These are phyloP conservation scores for Brachionus manjavacas DNA, from an alignment of 1,140 invertebrate species.

Conservation along the genomic window DNA sequence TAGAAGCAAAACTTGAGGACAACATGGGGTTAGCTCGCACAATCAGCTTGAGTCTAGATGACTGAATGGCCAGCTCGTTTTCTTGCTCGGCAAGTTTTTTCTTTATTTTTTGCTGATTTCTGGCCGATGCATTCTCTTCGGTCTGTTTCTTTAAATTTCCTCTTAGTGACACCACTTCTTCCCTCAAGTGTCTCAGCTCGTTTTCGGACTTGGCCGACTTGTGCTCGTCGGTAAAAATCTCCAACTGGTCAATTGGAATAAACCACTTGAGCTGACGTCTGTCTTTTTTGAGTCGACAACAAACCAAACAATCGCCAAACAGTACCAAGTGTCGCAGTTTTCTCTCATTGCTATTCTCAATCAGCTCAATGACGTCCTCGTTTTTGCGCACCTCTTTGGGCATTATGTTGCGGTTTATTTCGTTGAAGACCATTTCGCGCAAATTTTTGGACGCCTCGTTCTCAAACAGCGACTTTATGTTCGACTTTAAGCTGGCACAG, in stretches of 20 bases:
- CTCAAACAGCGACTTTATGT: neutral
- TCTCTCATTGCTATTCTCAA: neutral
- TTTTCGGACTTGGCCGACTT: conserved; percentile 10
- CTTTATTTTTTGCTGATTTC: conserved; percentile 39
- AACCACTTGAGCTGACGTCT: conserved; percentile 25
- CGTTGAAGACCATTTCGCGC: conserved; percentile 14
- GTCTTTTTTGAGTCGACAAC: conserved; percentile 34
- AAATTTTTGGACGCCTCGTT: conserved; percentile 24
- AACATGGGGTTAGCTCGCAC: neutral
- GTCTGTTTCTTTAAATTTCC: conserved; percentile 27
- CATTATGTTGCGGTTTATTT: conserved; percentile 40
- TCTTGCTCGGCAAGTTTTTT: conserved; percentile 42
- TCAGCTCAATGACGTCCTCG: conserved; percentile 31
- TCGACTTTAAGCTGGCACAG: neutral
- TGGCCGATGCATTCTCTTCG: conserved; percentile 19
- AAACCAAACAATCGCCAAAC: conserved; percentile 38
- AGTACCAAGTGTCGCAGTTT: conserved; percentile 11
- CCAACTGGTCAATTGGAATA: conserved; percentile 35
- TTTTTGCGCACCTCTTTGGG: conserved; percentile 36
- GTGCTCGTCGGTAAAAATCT: neutral
- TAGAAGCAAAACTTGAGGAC: neutral
- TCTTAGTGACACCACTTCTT: neutral
- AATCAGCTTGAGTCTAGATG: conserved; percentile 24
- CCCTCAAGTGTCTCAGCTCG: conserved; percentile 13
- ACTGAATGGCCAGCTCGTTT: conserved; percentile 32